phyloP scores from a whole-genome alignment of 1,140 invertebrate genomes.

The Ditylenchus dipsaci region DNA sequence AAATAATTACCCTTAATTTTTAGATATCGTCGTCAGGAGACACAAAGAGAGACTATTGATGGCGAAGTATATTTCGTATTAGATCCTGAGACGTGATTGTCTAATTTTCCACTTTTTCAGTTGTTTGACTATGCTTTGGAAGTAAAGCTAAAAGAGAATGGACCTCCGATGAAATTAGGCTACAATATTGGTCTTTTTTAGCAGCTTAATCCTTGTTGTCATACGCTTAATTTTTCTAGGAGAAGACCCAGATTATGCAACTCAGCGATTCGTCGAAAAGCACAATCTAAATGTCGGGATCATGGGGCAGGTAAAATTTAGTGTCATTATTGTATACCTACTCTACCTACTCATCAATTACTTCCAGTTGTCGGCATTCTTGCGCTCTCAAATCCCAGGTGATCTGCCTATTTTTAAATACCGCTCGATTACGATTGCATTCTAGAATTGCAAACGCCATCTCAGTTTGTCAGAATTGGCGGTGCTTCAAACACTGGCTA shows the following conservation, averaged over 20 bases:
- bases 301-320: slow-evolving; percentile 25
- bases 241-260: slow-evolving; percentile 68
- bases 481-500: slow-evolving; percentile 2
- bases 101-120: too few species aligned
- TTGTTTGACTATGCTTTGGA: slow-evolving; percentile 92
- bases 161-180: slow-evolving; percentile 79
- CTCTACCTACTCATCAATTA: too few species aligned
- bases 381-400: slow-evolving; percentile 55
- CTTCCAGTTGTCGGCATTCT: slow-evolving; percentile 9
- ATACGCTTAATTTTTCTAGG: slow-evolving; percentile 9
- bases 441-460: not conserved
- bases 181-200: slow-evolving; percentile 69
- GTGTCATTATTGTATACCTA: too few species aligned
- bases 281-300: slow-evolving; percentile 66
- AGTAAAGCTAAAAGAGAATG: slow-evolving; percentile 81
- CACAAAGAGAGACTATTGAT: slow-evolving; percentile 19
- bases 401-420: slow-evolving; percentile 61
- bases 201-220: too few species aligned
- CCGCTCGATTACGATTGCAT: slow-evolving; percentile 2
- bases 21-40: not conserved
- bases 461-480: slow-evolving; percentile 2
- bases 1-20: too few species aligned
- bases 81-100: slow-evolving; percentile 24
- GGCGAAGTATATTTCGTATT: slow-evolving; percentile 9
- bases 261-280: slow-evolving; percentile 68